phyloP scores from a whole-genome alignment of 2,113 vertebrate species.

The Laticauda colubrina region DNA sequence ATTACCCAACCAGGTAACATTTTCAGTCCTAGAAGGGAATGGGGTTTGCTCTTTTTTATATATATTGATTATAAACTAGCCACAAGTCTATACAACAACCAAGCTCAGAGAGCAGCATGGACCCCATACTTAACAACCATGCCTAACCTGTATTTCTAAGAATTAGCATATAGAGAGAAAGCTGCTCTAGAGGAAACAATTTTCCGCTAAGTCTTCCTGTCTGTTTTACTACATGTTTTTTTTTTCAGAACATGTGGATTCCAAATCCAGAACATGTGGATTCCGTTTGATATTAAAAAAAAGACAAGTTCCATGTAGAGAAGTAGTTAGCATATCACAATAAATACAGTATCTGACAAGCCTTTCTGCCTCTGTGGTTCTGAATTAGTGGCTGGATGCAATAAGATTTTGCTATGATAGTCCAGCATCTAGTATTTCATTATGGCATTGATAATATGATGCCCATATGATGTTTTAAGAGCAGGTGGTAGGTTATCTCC shows the following conservation, averaged over 20 bases:
- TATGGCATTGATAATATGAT: background rate
- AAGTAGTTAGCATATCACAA: background rate
- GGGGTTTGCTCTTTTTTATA: background rate
- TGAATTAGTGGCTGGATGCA: background rate
- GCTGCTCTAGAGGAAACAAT: background rate
- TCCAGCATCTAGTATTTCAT: background rate
- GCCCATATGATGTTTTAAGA: background rate
- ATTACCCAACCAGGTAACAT: too few relatives aligned
- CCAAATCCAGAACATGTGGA: background rate
- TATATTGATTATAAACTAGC: background rate
- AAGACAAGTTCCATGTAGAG: background rate
- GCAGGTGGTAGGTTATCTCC: background rate
- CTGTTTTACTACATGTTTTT: background rate
- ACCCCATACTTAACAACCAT: background rate
- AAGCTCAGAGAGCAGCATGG: background rate
- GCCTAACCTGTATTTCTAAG: background rate
- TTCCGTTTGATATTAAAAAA: background rate
- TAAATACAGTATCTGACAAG: background rate
- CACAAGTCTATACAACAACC: background rate
- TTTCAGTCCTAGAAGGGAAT: background rate
- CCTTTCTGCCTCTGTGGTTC: background rate
- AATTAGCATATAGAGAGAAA: background rate
- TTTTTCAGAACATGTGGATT: background rate
- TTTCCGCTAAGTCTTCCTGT: background rate
- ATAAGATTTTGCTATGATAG: background rate